Conservation (phyloP, 92 coral and sea anemone species). For the Micromussa lordhowensis region DNA sequence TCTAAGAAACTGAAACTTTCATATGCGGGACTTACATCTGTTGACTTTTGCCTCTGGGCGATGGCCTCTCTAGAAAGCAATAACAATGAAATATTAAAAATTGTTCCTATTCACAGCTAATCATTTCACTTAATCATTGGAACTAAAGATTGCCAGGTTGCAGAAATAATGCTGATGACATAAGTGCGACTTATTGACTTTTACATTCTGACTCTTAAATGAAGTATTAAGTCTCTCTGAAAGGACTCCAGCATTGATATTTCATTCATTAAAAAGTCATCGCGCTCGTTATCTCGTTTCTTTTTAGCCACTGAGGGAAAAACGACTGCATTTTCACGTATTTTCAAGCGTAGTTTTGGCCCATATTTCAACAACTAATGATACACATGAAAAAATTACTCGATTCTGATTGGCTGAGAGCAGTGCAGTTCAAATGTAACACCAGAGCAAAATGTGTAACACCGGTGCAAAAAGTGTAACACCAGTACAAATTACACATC, state of each 20-base stretch:
- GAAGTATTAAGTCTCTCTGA: too few species aligned
- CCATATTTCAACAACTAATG: too few species aligned
- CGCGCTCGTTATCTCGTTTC: neutral
- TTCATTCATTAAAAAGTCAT: neutral
- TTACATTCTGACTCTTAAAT: too few species aligned
- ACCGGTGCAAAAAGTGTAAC: too few species aligned
- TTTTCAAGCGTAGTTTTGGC: too few species aligned
- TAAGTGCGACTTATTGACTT: neutral
- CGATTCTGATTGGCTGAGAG: too few species aligned
- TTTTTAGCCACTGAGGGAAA: too few species aligned
- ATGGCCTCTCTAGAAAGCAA: conserved; percentile 65
- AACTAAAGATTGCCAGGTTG: neutral
- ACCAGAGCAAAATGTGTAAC: too few species aligned
- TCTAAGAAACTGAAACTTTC: neutral
- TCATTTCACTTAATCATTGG: neutral
- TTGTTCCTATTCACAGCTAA: neutral
- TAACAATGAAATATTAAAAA: neutral
- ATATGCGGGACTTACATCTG: conserved; percentile 10
- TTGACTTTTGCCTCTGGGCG: conserved; percentile 44
- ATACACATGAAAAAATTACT: too few species aligned
- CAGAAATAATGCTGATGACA: neutral
- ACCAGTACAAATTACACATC: too few species aligned
- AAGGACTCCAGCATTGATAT: too few species aligned
- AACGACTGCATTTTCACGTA: neutral
- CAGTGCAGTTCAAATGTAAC: too few species aligned